Conservation (phyloP, 2,797 vertebrate species). For the Brachymystax lenok region DNA sequence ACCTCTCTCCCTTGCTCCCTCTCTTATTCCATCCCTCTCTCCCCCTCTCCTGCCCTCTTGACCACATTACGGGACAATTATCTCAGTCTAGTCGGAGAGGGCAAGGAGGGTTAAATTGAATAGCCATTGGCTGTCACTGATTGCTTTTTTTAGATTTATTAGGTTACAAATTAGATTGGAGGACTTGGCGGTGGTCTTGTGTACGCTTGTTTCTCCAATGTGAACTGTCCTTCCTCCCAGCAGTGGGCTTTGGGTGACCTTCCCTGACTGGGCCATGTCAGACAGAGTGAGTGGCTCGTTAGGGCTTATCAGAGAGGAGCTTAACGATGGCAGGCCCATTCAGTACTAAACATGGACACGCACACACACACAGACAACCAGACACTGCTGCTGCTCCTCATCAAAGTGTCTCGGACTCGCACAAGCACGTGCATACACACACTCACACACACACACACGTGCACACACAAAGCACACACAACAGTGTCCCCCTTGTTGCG, state of each 20-base stretch:
- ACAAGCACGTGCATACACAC: neutral
- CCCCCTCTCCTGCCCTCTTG: constrained; percentile 43
- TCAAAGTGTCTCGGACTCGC: constrained; percentile 13
- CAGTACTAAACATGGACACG: constrained; percentile 12
- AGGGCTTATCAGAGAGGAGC: constrained; percentile 16
- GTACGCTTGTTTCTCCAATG: constrained; percentile 38
- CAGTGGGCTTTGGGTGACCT: constrained; percentile 17
- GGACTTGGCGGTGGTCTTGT: constrained; percentile 36
- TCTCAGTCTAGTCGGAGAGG: constrained; percentile 56
- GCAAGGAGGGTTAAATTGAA: constrained; percentile 62
- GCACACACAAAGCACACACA: neutral
- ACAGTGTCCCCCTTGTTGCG: neutral
- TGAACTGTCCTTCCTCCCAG: constrained; percentile 9
- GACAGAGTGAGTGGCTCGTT: constrained; percentile 32
- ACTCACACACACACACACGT: neutral
- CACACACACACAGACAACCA: constrained; percentile 8
- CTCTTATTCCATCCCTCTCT: constrained; percentile 21
- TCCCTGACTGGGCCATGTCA: constrained; percentile 15
- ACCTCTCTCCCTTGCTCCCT: constrained; percentile 47
- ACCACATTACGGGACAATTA: constrained; percentile 71
- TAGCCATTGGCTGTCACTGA: constrained; percentile 60
- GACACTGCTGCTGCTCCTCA: constrained; percentile 9
- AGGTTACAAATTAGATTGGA: constrained; percentile 70
- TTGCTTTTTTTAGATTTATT: constrained; percentile 72
- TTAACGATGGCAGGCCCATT: neutral